Percentiles rank a stretch among this genome's conserved stretches.
phyloP scores from a whole-genome alignment of 2,113 vertebrate genomes.

The Sceloporus undulatus region DNA sequence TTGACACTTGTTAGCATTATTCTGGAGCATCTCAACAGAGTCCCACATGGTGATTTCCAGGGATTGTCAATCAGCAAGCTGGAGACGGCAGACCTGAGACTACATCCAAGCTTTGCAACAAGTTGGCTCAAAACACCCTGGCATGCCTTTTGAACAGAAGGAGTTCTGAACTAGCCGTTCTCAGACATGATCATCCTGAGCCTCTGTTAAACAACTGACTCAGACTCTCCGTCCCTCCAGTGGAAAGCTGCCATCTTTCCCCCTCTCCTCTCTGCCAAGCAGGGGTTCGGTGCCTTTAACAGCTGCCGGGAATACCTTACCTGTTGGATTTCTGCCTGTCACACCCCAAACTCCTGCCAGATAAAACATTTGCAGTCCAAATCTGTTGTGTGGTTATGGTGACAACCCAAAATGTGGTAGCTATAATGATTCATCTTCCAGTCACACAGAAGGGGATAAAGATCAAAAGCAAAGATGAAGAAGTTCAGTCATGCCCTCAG shows the following conservation, averaged over 20 bases:
- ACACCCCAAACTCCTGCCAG: background rate
- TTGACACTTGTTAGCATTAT: background rate
- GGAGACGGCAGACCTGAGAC: constrained; percentile 4
- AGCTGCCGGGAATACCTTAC: background rate
- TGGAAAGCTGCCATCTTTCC: background rate
- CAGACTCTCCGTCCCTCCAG: background rate
- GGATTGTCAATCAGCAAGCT: constrained; percentile 4
- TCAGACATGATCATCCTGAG: constrained; percentile 5
- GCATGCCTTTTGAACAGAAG: constrained; percentile 5
- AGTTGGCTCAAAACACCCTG: background rate
- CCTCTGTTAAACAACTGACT: constrained; percentile 8
- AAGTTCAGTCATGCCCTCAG: too few relatives aligned
- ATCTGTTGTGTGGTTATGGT: background rate
- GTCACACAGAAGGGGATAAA: too few relatives aligned
- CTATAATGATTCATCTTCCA: too few relatives aligned
- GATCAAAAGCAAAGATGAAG: too few relatives aligned
- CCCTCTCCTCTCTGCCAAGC: background rate
- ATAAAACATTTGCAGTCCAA: background rate
- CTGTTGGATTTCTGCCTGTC: background rate
- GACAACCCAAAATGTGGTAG: too few relatives aligned
- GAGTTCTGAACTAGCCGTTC: constrained; percentile 1
- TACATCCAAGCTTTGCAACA: constrained; percentile 24
- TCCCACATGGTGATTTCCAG: background rate
- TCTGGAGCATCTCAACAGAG: background rate
- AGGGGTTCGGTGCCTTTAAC: background rate